Percentiles rank a stretch among this genome's conserved stretches.
phyloP scores from a whole-genome alignment of 2,113 vertebrate species.

The Lepisosteus oculatus region DNA sequence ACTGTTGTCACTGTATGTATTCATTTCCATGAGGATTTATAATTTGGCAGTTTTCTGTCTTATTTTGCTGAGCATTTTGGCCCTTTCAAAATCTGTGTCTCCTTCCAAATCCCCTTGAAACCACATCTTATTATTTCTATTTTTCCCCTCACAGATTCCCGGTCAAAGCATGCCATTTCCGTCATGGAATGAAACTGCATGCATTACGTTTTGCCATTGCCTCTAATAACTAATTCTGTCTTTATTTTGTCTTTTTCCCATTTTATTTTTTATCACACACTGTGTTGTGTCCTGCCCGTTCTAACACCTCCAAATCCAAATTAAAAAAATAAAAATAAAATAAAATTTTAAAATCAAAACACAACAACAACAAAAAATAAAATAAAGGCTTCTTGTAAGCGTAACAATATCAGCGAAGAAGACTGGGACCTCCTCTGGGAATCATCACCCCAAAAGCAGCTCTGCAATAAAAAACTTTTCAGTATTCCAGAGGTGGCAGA shows the following conservation, averaged over 20 bases:
- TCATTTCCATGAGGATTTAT: neutral
- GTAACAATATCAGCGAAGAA: conserved; percentile 69
- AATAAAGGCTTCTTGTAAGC: conserved; percentile 75
- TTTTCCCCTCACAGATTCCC: conserved; percentile 69
- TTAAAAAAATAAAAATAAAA: conserved; percentile 45
- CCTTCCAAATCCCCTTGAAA: conserved; percentile 29
- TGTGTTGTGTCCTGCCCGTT: conserved; percentile 73
- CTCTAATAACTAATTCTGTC: conserved; percentile 93
- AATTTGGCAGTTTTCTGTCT: conserved; percentile 11
- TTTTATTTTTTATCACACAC: conserved; percentile 73
- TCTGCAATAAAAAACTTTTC: conserved; percentile 84
- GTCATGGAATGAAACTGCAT: conserved; percentile 80
- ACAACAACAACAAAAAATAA: conserved; percentile 7
- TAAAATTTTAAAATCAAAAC: conserved; percentile 33
- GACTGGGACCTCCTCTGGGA: conserved; percentile 79
- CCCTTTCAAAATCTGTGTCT: conserved; percentile 22
- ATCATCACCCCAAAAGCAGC: conserved; percentile 76
- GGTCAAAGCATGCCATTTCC: conserved; percentile 78
- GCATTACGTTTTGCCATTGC: conserved; percentile 71
- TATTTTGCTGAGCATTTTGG: conserved; percentile 18
- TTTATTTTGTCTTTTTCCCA: conserved; percentile 91
- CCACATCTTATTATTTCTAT: conserved; percentile 31
- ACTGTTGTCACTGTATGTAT: neutral
- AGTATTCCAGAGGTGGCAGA: conserved; percentile 96
- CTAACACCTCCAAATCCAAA: conserved; percentile 66